These are phyloP conservation scores for Saimiri boliviensis DNA, from an alignment of 2,113 vertebrate genomes.

Conservation along the genomic window DNA sequence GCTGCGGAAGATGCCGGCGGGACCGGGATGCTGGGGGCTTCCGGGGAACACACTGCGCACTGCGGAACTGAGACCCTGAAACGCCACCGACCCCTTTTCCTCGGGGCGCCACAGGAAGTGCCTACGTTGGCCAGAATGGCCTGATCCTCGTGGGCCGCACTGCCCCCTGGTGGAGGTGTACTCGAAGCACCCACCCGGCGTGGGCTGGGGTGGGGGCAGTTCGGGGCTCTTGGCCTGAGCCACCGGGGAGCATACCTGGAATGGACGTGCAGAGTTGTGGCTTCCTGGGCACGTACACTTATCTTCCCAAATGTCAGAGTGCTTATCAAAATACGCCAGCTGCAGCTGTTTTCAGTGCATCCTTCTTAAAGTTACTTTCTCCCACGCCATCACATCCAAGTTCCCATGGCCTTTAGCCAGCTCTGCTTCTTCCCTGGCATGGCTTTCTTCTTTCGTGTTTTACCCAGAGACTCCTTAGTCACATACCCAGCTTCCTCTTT, in stretches of 20 bases:
- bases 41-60: neutral
- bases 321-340: neutral
- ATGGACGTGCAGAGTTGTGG: accelerated
- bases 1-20: neutral
- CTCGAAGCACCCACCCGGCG: neutral
- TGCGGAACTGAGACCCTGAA: neutral
- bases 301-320: neutral
- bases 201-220: no score
- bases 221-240: accelerated
- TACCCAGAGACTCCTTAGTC: neutral
- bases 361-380: neutral
- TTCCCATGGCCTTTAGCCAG: neutral
- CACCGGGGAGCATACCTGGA: no score
- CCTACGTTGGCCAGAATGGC: accelerated
- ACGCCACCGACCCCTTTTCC: neutral
- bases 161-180: neutral
- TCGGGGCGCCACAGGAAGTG: accelerated
- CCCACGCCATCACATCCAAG: neutral
- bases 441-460: neutral
- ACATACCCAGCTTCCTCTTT: neutral
- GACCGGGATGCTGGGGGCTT: neutral
- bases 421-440: neutral
- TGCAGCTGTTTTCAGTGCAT: neutral
- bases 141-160: neutral
- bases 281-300: neutral